Evolutionary conservation across 2,113 vertebrate genomes (phyloP), one percentile per base, ranked within the genome.

Genomic region (Lophura nycthemera): DNA sequence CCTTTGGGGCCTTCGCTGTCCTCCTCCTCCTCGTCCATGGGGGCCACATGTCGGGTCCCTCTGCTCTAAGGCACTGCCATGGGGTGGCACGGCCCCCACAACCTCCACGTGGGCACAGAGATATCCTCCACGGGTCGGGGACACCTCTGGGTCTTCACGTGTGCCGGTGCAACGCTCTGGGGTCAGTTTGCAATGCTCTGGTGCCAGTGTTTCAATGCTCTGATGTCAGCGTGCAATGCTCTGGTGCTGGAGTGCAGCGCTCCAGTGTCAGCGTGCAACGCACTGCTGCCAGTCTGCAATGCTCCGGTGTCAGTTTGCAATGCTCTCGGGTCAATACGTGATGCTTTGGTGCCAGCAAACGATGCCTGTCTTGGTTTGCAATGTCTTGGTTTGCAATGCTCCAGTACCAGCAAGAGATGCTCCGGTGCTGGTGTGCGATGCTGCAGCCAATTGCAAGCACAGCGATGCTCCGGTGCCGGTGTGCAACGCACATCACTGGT

Each of bases 41-140:
- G 61, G 2, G 16, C 65, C 8, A 22, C 20, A 6, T 43, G 21
- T 22, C 20, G 34, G 43, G 38, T 84, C 77, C 88, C 90, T 93
- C 89, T 72, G 95, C 88, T 93, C 94, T 97, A 98, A 97, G 97
- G 97, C 97, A 97, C 97, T 97, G 96, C 97, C 59, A 81, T 61
- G 69, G 38, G 69, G 71, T 19, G 13, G 32, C 95, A 96, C 50
- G 25, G 50, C 59, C 93, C 61, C 80, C 69, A 52, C 25, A 13
- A 20, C 71, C 75, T 64, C 71, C 10, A 13, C 2, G 79, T 6
- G 29, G 71, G 38, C 80, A 6, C 25, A 36, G 59, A 4, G 38
- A 38, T 48, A 7, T 42, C 6, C 7, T 9, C 1, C 38, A 9
- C 5, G 14, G 76, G 42, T 32, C 3, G 4, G 79, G 60, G 75